Evolutionary conservation across 1,140 invertebrate species (phyloP), one percentile per base, ranked within the genome.

Genomic region (Colletes gigas): DNA sequence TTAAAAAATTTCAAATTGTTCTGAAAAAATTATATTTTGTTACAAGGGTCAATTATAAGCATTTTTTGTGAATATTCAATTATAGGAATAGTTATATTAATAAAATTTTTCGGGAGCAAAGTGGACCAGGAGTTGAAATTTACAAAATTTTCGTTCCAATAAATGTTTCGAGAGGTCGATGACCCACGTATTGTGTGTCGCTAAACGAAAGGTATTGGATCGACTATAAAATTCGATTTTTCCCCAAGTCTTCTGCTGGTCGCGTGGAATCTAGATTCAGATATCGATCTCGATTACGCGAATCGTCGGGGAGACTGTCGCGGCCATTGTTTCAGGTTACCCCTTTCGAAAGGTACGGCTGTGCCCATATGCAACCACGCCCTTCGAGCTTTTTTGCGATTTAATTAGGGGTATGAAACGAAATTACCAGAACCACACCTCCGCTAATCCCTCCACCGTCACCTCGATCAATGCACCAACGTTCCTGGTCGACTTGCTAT

Each of bases 351-450:
- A 76, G 77, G 72, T 47, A 67, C 54, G 82, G 85, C 82, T 83
- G 75, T 81, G 73, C 82, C 71, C 78, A 75, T 76, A 69, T 65
- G 78, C 77, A 70, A n/a, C 85, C 85, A 84, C 86, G 85, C 85
- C 85, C 73, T 30, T 70, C 21, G 15, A 10, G 52, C 69, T 76
- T 83, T 83, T 85, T 83, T 77, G 69, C 77, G 55, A 44, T 78
- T 87, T 87, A 87, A 87, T 87, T 87, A 87, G 85, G 74, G 78
- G 85, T 78, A 87, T 72, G 84, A 83, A 78, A 66, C 72, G 73
- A 73, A 87, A 87, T 86, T 83, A 87, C 55, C 59, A 59, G 84
- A 81, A 86, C 85, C 84, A 87, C 85, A 87, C 85, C 84, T 79
- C 80, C 81, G 81, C 79, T 76, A 74, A 79, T 75, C 81, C 75